Conservation (phyloP, 2,797 vertebrate species). For the Clangula hyemalis region DNA sequence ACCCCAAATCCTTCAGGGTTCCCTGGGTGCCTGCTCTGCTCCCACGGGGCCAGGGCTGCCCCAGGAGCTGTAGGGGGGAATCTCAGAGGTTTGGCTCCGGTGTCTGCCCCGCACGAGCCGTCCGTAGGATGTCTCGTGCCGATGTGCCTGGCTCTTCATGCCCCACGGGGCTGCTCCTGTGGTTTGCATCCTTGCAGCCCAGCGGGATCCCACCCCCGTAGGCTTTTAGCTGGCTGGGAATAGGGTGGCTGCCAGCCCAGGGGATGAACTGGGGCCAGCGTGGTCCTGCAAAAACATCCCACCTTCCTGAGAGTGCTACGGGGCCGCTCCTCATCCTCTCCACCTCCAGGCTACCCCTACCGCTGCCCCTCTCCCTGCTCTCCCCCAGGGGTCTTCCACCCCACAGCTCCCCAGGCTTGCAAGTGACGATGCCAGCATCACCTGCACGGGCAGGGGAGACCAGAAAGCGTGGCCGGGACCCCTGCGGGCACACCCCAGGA, state of each 20-base stretch:
- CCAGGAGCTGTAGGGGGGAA: neutral
- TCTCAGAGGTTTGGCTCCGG: neutral
- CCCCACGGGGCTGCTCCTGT: neutral
- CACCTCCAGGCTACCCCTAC: neutral
- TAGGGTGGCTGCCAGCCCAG: neutral
- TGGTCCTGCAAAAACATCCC: neutral
- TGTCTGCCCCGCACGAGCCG: neutral
- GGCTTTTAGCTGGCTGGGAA: neutral
- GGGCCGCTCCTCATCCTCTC: neutral
- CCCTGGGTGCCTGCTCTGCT: neutral
- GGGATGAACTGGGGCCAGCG: neutral
- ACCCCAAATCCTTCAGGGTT: fast-evolving
- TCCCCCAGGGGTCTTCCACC: neutral
- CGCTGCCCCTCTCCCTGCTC: neutral
- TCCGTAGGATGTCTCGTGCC: neutral
- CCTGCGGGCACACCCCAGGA: neutral
- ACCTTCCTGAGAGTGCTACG: neutral
- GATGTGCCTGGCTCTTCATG: neutral
- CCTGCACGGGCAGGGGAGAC: neutral
- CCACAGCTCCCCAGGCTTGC: neutral
- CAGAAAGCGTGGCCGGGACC: neutral
- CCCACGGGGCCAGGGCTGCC: fast-evolving
- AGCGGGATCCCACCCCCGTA: neutral
- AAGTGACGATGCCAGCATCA: neutral
- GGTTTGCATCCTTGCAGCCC: neutral